Percentiles rank a stretch among this genome's conserved stretches.
These are phyloP conservation scores for Stomorhina lunata DNA, from an alignment of 2,888 invertebrate genomes.

Conservation along the genomic window DNA sequence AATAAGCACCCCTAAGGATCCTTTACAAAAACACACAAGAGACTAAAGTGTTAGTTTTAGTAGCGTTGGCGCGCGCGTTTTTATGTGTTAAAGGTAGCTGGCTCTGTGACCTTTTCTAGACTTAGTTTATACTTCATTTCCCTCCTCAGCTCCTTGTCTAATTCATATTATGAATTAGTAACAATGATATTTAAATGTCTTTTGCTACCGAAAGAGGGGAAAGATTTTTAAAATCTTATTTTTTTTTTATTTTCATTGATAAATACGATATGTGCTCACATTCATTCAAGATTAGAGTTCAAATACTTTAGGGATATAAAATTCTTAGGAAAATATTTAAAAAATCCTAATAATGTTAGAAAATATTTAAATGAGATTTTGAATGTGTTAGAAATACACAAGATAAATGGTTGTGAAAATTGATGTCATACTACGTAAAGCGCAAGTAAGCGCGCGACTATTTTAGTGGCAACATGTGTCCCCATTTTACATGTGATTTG, in stretches of 20 bases:
- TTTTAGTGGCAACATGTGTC: conserved; percentile 53
- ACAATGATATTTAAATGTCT: conserved; percentile 54
- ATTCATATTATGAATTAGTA: conserved; percentile 38
- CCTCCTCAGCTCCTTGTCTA: conserved; percentile 7
- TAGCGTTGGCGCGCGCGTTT: conserved; percentile 61
- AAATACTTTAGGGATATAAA: conserved; percentile 56
- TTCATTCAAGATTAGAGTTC: conserved; percentile 41
- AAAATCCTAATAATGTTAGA: neutral
- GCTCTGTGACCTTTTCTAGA: conserved; percentile 57
- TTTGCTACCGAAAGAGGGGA: neutral
- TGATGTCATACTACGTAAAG: conserved; percentile 68
- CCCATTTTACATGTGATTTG: conserved; percentile 41
- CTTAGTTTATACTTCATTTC: neutral
- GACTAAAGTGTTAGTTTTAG: conserved; percentile 48
- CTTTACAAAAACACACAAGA: conserved; percentile 5
- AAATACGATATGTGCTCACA: conserved; percentile 29
- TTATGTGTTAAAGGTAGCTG: conserved; percentile 62
- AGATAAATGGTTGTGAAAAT: conserved; percentile 70
- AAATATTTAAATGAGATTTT: conserved; percentile 56
- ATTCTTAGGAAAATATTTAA: conserved; percentile 53
- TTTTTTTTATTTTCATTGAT: conserved; percentile 51
- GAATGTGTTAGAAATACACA: too few relatives aligned
- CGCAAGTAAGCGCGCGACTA: conserved; percentile 54
- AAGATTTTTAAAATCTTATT: neutral
- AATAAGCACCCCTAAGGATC: conserved; percentile 47